Evolutionary conservation across 92 coral and sea anemone genomes (phyloP).

Genomic region (Virgularia gustaviana): DNA sequence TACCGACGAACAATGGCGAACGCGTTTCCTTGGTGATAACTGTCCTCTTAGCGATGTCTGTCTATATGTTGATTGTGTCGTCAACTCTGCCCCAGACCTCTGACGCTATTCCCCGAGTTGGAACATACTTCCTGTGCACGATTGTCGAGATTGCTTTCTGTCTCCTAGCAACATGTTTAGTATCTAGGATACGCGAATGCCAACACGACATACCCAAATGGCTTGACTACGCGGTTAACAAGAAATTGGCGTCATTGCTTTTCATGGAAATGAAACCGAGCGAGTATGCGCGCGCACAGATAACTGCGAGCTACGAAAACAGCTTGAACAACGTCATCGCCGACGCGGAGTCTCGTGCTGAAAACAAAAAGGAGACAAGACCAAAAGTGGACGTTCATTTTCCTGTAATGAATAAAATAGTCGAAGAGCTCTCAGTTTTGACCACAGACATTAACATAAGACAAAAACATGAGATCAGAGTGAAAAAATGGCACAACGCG

Average conservation of each 20-base stretch:
- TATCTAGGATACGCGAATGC: constrained; percentile 38
- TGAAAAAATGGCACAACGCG: constrained; percentile 76
- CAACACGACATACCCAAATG: constrained; percentile 36
- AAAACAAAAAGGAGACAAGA: neutral
- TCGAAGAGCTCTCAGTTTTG: constrained; percentile 4
- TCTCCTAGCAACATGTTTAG: neutral
- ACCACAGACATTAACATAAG: neutral
- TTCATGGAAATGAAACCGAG: neutral
- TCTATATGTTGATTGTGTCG: constrained; percentile 33
- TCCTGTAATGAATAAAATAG: neutral
- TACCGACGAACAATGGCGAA: constrained; percentile 32
- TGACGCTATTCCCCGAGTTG: constrained; percentile 25
- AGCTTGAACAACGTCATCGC: neutral
- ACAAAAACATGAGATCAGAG: constrained; percentile 31
- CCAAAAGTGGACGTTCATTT: neutral
- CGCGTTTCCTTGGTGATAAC: constrained; percentile 32
- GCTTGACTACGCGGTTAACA: neutral
- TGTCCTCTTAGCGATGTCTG: constrained; percentile 34
- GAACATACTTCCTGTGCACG: constrained; percentile 23
- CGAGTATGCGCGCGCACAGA: neutral
- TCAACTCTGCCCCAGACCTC: constrained; percentile 40
- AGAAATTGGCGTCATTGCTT: neutral
- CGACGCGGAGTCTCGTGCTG: neutral
- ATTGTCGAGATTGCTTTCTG: constrained; percentile 1
- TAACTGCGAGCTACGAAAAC: neutral